Evolutionary conservation across 2,113 vertebrate species (phyloP).

Genomic region (Alligator sinensis): DNA sequence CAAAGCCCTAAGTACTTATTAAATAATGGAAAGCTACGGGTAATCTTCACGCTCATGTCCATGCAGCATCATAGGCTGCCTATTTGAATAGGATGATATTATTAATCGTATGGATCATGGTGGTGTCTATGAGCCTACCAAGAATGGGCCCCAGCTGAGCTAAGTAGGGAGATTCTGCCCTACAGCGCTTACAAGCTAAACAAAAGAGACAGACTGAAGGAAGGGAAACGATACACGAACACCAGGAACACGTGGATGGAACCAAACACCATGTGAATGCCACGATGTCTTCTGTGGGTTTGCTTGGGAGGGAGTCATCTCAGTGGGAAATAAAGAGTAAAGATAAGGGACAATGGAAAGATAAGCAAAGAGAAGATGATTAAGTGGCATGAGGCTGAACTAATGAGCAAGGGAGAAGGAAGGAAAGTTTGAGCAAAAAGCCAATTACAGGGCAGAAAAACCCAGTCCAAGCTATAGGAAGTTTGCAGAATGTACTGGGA

Average conservation of each 20-base stretch:
- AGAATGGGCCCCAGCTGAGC: too few relatives aligned
- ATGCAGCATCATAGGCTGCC: background rate
- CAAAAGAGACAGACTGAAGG: background rate
- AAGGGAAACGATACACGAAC: constrained; percentile 37
- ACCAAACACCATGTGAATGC: background rate
- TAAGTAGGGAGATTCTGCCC: background rate
- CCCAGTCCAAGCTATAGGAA: constrained; percentile 29
- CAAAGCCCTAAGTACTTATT: background rate
- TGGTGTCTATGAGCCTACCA: too few relatives aligned
- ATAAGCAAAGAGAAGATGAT: too few relatives aligned
- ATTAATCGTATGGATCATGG: background rate
- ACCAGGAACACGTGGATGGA: background rate
- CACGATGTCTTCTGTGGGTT: background rate
- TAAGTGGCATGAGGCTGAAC: background rate
- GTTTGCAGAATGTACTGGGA: constrained; percentile 6
- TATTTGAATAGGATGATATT: background rate
- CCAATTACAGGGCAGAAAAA: constrained; percentile 15
- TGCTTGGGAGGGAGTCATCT: background rate
- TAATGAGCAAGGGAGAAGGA: constrained; percentile 35
- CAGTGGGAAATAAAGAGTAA: background rate
- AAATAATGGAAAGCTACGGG: background rate
- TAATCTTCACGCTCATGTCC: background rate
- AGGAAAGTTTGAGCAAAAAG: constrained; percentile 33
- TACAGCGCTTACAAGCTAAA: background rate
- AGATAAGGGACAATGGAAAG: background rate